Evolutionary conservation across 2,797 vertebrate species (phyloP).

Genomic region (Denticeps clupeoides): DNA sequence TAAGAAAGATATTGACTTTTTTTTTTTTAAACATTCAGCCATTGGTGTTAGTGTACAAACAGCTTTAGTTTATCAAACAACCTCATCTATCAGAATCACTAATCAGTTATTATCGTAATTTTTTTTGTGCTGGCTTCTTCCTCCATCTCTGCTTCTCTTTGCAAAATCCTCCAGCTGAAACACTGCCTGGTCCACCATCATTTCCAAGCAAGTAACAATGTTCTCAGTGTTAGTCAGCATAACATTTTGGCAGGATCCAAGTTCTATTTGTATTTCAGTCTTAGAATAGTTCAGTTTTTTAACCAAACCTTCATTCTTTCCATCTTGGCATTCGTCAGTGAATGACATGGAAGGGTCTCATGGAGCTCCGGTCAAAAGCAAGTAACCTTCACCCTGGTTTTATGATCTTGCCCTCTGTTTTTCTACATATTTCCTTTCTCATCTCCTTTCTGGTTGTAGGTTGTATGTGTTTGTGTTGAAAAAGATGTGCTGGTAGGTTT

Average conservation of each 20-base stretch:
- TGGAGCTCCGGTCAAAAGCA: conserved; percentile 54
- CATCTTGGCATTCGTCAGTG: conserved; percentile 37
- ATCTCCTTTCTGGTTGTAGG: not conserved
- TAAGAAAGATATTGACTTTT: no score
- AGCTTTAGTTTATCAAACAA: no score
- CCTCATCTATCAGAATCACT: no score
- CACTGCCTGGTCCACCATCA: conserved; percentile 36
- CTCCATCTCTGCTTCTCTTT: conserved; percentile 18
- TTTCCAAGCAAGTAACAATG: conserved; percentile 53
- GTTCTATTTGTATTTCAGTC: not conserved
- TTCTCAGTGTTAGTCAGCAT: not conserved
- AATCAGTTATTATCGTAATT: no score
- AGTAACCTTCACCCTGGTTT: conserved; percentile 39
- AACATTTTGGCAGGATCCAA: no score
- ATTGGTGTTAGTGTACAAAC: no score
- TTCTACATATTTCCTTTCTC: conserved; percentile 31
- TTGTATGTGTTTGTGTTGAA: not conserved
- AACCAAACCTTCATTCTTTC: conserved; percentile 21
- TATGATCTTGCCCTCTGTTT: not conserved
- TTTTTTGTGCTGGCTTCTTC: not conserved
- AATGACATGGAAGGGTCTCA: conserved; percentile 43
- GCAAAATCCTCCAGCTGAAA: conserved; percentile 37
- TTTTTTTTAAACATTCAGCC: no score
- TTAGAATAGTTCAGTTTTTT: conserved; percentile 1
- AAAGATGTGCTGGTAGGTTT: no score